A percentile compares a stretch with the other conserved stretches of the same genome.
Conservation (phyloP, 2,888 invertebrate species). For the Agrotis clavis region DNA sequence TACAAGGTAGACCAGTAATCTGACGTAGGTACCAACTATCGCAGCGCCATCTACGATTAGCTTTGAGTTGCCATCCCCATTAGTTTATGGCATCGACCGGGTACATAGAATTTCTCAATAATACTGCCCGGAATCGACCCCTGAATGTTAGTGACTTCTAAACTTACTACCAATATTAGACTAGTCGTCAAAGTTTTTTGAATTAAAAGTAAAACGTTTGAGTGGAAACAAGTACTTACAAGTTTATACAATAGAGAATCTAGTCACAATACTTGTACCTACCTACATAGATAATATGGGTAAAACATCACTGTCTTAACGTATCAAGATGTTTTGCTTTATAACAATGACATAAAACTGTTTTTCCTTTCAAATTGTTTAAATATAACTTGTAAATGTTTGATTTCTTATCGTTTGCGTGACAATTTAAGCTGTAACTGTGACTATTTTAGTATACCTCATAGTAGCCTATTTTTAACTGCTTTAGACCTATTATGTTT, state of each 20-base stretch:
- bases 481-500: constrained; percentile 23
- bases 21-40: too few relatives aligned
- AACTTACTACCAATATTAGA: too few relatives aligned
- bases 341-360: not conserved
- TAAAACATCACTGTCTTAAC: not conserved
- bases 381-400: constrained; percentile 35
- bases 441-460: constrained; percentile 2
- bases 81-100: too few relatives aligned
- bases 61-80: too few relatives aligned
- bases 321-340: constrained; percentile 11
- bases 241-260: not conserved
- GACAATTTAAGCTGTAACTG: not conserved
- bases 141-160: too few relatives aligned
- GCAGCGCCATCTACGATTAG: too few relatives aligned
- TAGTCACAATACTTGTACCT: constrained; percentile 8
- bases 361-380: constrained; percentile 25
- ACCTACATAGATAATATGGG: not conserved
- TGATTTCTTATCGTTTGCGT: constrained; percentile 25
- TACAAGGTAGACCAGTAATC: too few relatives aligned
- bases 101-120: too few relatives aligned
- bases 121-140: too few relatives aligned
- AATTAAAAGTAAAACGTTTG: not conserved
- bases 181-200: not conserved
- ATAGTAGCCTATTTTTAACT: constrained; percentile 43
- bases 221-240: not conserved